Evolutionary conservation across 2,113 vertebrate species (phyloP), one percentile per base, ranked within the genome.

Genomic region (Callithrix jacchus): DNA sequence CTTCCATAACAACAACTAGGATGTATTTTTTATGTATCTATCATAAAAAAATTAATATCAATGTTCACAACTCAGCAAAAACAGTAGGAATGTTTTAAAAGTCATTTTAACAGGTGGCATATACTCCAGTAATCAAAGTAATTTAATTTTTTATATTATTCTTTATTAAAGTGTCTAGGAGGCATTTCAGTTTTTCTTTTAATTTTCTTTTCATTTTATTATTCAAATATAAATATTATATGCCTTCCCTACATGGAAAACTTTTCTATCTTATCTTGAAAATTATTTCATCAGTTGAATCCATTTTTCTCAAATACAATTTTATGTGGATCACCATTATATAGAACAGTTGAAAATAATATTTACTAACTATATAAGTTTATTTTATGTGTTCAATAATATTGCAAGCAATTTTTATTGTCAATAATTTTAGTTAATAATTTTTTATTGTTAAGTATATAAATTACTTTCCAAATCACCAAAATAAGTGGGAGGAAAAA

Each of bases 121-220:
- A 32, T 4, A 23, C 2, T n/a, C 6, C 32, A 52, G 4, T 27
- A 21, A 58, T 45, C 18, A 18, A 91, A 96, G 1, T 45, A 25
- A 89, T 32, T 54, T 2, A 86, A 52, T 54, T 25, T 91, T 93
- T 20, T 37, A 42, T 88, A 13, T 30, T 73, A 35, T 42, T 85
- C 8, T 8, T 91, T 84, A 87, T 93, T 40, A 49, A 1, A 45
- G 0, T 90, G 35, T 30, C 12, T 82, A 30, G 7, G 8, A 90
- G 18, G 3, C 9, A 74, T 87, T 89, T 90, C 14, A n/a, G 2
- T 49, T 76, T 86, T 45, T 85, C 4, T 37, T 81, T 64, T 71
- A 68, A 77, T 70, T 97, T 81, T 94, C 3, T 83, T 64, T 89
- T 18, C 42, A n/a, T 91, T 86, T 25, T 76, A 25, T 70, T 87